These are phyloP conservation scores for Hermaeophaga mercurialis DNA, from an alignment of 2,888 invertebrate species.

Conservation along the genomic window DNA sequence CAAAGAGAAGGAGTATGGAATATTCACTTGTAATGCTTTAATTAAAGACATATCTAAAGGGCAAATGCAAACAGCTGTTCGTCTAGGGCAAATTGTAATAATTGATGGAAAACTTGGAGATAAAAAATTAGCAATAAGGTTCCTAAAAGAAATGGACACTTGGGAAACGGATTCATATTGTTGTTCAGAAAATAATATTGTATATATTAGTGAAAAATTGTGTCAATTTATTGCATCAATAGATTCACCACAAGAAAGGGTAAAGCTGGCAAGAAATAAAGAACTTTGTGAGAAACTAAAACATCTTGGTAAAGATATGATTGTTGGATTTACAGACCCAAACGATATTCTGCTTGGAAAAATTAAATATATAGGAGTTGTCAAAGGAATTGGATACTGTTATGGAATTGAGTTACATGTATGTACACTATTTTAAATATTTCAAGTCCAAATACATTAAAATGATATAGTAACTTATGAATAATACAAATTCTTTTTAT, in stretches of 20 bases:
- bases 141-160: conserved; percentile 49
- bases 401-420: conserved; percentile 65
- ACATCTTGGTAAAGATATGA: conserved; percentile 52
- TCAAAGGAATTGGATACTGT: conserved; percentile 62
- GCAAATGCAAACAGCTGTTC: conserved; percentile 47
- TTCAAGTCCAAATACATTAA: no score
- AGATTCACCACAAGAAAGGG: conserved; percentile 59
- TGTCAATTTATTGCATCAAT: conserved; percentile 63
- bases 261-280: conserved; percentile 58
- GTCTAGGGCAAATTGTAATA: conserved; percentile 53
- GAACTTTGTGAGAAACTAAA: conserved; percentile 58
- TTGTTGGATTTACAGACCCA: conserved; percentile 55
- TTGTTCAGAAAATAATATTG: conserved; percentile 46
- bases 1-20: conserved; percentile 46
- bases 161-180: conserved; percentile 53
- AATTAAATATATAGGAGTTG: conserved; percentile 63
- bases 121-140: conserved; percentile 46
- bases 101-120: conserved; percentile 46
- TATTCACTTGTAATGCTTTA: conserved; percentile 47
- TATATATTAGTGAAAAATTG: conserved; percentile 52
- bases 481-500: no score
- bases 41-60: conserved; percentile 39
- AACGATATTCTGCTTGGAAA: conserved; percentile 53
- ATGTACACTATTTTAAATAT: no score
- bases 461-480: no score